Evolutionary conservation across 2,888 invertebrate species (phyloP), one percentile per base, ranked within the genome.

Genomic region (Tethea ocularis): DNA sequence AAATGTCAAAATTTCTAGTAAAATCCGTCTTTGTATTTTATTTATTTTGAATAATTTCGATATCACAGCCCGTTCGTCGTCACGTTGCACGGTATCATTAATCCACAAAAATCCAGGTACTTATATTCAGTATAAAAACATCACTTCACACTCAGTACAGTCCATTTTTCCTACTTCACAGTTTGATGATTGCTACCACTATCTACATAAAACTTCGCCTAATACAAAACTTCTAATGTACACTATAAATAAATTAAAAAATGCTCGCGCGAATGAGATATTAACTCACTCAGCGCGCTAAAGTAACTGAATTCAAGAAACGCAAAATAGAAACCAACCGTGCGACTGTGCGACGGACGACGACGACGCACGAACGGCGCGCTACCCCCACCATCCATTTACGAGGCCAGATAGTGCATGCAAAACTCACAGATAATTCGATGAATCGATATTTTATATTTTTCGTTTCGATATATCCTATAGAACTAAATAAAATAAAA

Each of bases 251-350:
- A 85, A 86, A 82, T 82, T 83, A 83, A 77, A 88, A 88, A 89
- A 86, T 80, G 79, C 80, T 79, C 75, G 84, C 89, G 86, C 86
- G 83, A 84, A 81, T 78, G 84, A 83, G 79, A 82, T 64, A 64
- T 68, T 60, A 13, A 68, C 83, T 72, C 86, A 80, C 83, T 85
- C 87, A 80, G 72, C 89, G 91, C 91, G 84, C 72, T 83, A 87
- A 84, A 87, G 82, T 84, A 88, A 92, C 91, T 92, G 86, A 91
- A 86, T 83, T 84, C 80, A 84, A 86, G 88, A 90, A 91, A 92
- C 91, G 89, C 91, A 91, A 92, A 93, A 92, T 91, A 92, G 91
- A 92, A 92, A 91, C 91, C 87, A 4, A 33, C 33, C 33, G 10
- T 29, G 29, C 29, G 33, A 33, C 11, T 33, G 89, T 86, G 86